phyloP scores from a whole-genome alignment of 1,140 invertebrate genomes.

The Drosophila pseudoobscura region DNA sequence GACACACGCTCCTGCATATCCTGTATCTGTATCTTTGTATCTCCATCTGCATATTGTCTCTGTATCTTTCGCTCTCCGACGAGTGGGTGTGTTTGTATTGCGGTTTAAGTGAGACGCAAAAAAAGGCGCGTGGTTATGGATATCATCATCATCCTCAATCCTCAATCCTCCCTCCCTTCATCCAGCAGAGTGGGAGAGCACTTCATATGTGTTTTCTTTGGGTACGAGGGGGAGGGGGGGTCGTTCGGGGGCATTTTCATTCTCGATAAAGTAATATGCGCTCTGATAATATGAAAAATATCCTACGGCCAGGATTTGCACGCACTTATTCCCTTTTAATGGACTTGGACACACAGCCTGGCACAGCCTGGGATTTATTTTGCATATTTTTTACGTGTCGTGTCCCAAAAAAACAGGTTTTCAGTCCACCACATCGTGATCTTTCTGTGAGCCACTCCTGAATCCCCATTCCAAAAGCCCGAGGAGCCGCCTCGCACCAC shows the following conservation, averaged over 20 bases:
- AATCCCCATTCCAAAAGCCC: neutral
- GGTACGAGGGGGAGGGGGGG: constrained; percentile 20
- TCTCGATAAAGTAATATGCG: constrained; percentile 77
- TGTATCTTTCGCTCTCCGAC: neutral
- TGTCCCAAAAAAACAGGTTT: constrained; percentile 13
- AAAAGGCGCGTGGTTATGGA: constrained; percentile 56
- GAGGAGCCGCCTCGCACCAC: constrained; percentile 20
- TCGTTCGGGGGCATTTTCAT: constrained; percentile 49
- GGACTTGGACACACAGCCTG: constrained; percentile 43
- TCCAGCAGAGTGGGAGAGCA: neutral
- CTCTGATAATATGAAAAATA: constrained; percentile 78
- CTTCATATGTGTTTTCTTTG: constrained; percentile 70
- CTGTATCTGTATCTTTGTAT: neutral
- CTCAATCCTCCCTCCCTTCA: constrained; percentile 24
- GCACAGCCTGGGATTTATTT: constrained; percentile 21
- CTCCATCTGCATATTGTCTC: neutral
- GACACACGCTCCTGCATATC: neutral
- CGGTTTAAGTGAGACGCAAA: constrained; percentile 39
- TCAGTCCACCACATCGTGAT: constrained; percentile 1
- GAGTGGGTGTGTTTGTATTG: constrained; percentile 40
- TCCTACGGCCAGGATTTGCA: constrained; percentile 74
- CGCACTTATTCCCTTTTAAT: constrained; percentile 82
- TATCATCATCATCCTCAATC: constrained; percentile 45
- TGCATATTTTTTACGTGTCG: constrained; percentile 32
- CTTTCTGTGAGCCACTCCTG: neutral